Evolutionary conservation across 2,113 vertebrate genomes (phyloP).

Genomic region (Sitta europaea): DNA sequence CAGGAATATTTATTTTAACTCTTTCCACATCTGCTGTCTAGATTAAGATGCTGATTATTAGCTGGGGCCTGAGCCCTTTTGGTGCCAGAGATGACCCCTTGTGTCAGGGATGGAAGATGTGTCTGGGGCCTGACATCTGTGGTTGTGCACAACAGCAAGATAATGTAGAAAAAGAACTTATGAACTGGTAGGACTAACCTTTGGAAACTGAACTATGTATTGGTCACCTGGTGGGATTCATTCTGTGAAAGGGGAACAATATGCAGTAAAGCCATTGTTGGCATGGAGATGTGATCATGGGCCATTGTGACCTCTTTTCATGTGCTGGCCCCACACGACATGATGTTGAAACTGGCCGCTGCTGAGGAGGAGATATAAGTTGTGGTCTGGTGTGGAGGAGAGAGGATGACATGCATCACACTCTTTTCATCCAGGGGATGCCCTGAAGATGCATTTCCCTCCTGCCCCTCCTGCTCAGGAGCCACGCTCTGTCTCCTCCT

Average conservation of each 20-base stretch:
- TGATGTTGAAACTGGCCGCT: neutral
- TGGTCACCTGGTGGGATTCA: neutral
- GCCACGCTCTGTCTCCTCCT: too few species aligned
- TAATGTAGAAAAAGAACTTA: neutral
- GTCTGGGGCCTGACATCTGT: neutral
- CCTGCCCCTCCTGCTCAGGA: neutral
- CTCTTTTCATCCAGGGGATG: neutral
- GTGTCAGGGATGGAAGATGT: neutral
- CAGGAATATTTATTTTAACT: neutral
- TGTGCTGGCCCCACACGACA: fast-evolving
- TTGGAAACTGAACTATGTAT: neutral
- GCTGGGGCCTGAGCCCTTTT: neutral
- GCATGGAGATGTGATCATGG: neutral
- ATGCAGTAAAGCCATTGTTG: neutral
- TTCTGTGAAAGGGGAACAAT: neutral
- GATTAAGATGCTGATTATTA: neutral
- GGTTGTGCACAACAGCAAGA: fast-evolving
- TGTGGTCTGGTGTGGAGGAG: neutral
- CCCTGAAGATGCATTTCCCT: neutral
- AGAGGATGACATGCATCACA: neutral
- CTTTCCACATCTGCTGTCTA: neutral
- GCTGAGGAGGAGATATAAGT: neutral
- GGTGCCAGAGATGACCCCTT: too few species aligned
- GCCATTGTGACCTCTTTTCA: fast-evolving
- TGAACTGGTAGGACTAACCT: neutral